Base-by-base conservation (phyloP, 2,888 invertebrate genomes). In the Ariolimax columbianus region DNA sequence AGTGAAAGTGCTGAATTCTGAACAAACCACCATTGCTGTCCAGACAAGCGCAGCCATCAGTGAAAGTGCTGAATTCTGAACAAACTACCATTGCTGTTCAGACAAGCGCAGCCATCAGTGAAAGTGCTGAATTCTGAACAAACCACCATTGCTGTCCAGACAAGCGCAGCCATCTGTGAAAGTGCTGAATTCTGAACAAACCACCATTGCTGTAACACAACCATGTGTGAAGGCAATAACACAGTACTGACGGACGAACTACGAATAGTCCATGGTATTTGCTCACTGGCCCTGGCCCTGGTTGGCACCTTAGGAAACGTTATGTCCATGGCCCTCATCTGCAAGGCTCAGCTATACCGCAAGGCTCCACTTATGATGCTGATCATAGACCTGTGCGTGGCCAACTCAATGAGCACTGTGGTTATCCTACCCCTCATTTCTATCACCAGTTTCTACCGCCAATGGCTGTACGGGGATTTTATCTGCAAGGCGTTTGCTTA, bases 221-320 rank as follows among this genome's bases (percentile, higher is more conserved):
- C 33, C 4, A 73, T 73, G 73, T 73, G 73, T 73, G n/a, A 3
- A 47, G 73, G 73, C 9, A 73, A 73, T 14, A 30, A 73, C 14
- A 73, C 73, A 73, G 38, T 17, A 17, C 40, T 43, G 26, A 47
- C 43, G 7, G n/a, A 4, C 1, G 63, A 66, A 26, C 38, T 66
- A 38, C 59, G 77, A n/a, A 55, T 43, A 43, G 59, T 38, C n/a
- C 77, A 77, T 19, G 68, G 38, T 0, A 70, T 30, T 0, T 43
- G 59, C 19, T 68, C 77, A n/a, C 23, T 78, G 0, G 38, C 38
- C 26, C 55, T 83, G n/a, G 70, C 75, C 17, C 0, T 77, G 14
- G 38, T 78, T 14, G 83, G 83, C 68, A 83, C 77, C 7, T 33
- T 68, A 23, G 83, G 83, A 23, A 83, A 83, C 38, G 51, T 3